A percentile compares a stretch with the other conserved stretches of the same genome.
phyloP scores from a whole-genome alignment of 1,140 invertebrate species.

The Drosophila takahashii region DNA sequence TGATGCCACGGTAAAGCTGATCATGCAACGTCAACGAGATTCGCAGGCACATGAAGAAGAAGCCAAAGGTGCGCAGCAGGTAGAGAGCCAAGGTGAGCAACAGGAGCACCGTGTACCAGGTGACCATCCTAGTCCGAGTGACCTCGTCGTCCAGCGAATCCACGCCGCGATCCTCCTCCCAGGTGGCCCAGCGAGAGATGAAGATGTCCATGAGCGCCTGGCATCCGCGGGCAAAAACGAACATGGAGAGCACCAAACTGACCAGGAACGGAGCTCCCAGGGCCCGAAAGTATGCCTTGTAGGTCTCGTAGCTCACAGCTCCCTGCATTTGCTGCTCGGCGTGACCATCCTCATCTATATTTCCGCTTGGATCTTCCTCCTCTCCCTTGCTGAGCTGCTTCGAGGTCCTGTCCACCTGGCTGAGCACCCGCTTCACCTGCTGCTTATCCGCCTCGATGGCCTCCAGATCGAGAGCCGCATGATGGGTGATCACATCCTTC shows the following conservation, averaged over 20 bases:
- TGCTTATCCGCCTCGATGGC: slow-evolving; percentile 64
- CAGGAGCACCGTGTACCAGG: slow-evolving; percentile 52
- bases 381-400: slow-evolving; percentile 45
- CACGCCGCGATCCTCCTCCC: slow-evolving; percentile 61
- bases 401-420: slow-evolving; percentile 62
- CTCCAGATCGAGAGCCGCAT: slow-evolving; percentile 61
- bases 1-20: slow-evolving; percentile 92
- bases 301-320: slow-evolving; percentile 86
- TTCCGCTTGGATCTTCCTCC: not conserved
- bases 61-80: slow-evolving; percentile 88
- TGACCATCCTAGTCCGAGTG: slow-evolving; percentile 51
- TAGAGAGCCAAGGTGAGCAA: slow-evolving; percentile 54
- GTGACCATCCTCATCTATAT: slow-evolving; percentile 25
- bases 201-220: slow-evolving; percentile 91
- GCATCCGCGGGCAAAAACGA: slow-evolving; percentile 88
- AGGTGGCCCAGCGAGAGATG: slow-evolving; percentile 88
- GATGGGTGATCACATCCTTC: slow-evolving; percentile 53
- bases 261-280: slow-evolving; percentile 88
- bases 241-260: slow-evolving; percentile 86
- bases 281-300: slow-evolving; percentile 89
- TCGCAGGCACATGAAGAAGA: slow-evolving; percentile 92
- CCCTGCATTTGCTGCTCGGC: slow-evolving; percentile 84
- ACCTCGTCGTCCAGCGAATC: slow-evolving; percentile 24
- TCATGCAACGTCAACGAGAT: slow-evolving; percentile 93
- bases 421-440: slow-evolving; percentile 61